A percentile compares a stretch with the other conserved stretches of the same genome.
Evolutionary conservation across 2,888 invertebrate species (phyloP).

Genomic region (Plebejus melissa): DNA sequence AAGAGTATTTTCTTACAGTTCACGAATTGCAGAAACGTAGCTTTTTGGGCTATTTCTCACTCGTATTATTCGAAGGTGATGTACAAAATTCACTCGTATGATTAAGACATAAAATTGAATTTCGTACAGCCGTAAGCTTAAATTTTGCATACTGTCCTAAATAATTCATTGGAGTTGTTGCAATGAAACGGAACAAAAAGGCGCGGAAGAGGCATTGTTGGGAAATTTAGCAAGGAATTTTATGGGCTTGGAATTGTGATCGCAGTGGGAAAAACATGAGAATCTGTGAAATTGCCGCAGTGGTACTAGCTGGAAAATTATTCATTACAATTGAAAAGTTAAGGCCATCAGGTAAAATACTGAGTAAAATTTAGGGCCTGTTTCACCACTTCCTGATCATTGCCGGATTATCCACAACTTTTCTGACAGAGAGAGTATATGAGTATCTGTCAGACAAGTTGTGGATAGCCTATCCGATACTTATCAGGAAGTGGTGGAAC

Average conservation of each 20-base stretch:
- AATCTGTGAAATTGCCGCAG: background rate
- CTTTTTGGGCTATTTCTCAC: slow-evolving; percentile 20
- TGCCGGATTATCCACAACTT: too few relatives aligned
- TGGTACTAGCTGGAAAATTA: background rate
- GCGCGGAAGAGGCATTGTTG: slow-evolving; percentile 18
- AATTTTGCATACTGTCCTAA: slow-evolving; percentile 26
- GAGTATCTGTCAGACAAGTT: too few relatives aligned
- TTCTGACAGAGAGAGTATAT: too few relatives aligned
- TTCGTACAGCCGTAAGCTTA: background rate
- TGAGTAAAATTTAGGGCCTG: too few relatives aligned
- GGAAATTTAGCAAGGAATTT: slow-evolving; percentile 4
- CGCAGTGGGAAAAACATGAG: background rate
- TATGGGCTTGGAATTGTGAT: slow-evolving; percentile 2
- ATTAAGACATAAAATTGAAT: slow-evolving; percentile 21
- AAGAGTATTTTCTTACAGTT: slow-evolving; percentile 12
- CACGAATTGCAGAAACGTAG: background rate
- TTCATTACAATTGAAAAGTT: background rate
- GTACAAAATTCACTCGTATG: background rate
- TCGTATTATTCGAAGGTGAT: background rate
- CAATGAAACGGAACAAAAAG: slow-evolving; percentile 25
- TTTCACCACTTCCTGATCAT: too few relatives aligned
- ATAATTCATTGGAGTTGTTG: slow-evolving; percentile 27
- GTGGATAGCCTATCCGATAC: too few relatives aligned
- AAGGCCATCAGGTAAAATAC: too few relatives aligned
- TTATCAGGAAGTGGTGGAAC: too few relatives aligned